Evolutionary conservation across 2,113 vertebrate genomes (phyloP).

Genomic region (Riparia riparia): DNA sequence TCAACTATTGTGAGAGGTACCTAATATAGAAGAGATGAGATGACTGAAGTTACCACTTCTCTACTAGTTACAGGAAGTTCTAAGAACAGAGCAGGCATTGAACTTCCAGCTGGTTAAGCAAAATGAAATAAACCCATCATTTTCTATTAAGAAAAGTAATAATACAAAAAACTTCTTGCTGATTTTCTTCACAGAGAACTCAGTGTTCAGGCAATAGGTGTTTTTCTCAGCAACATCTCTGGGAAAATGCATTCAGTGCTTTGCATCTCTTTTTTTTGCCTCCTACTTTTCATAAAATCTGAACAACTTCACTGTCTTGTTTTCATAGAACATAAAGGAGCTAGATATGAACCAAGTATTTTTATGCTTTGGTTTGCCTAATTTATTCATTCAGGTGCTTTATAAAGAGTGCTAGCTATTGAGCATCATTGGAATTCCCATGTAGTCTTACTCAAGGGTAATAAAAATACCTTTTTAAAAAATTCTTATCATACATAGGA

Average conservation of each 20-base stretch:
- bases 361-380: not conserved
- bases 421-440: not conserved
- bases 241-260: not conserved
- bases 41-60: not conserved
- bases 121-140: not conserved
- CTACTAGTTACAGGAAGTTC: not conserved
- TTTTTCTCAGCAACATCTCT: not conserved
- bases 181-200: not conserved
- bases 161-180: not conserved
- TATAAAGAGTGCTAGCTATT: not conserved
- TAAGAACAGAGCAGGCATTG: not conserved
- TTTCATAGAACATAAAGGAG: not conserved
- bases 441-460: not conserved
- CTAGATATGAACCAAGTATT: not conserved
- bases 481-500: not conserved
- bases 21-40: not conserved
- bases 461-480: not conserved
- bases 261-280: not conserved
- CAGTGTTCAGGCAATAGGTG: not conserved
- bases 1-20: not conserved
- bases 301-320: not conserved
- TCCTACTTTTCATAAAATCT: not conserved
- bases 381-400: not conserved
- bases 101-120: not conserved
- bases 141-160: not conserved